Evolutionary conservation across 2,888 invertebrate genomes (phyloP).

Genomic region (Habroteleia sp.): DNA sequence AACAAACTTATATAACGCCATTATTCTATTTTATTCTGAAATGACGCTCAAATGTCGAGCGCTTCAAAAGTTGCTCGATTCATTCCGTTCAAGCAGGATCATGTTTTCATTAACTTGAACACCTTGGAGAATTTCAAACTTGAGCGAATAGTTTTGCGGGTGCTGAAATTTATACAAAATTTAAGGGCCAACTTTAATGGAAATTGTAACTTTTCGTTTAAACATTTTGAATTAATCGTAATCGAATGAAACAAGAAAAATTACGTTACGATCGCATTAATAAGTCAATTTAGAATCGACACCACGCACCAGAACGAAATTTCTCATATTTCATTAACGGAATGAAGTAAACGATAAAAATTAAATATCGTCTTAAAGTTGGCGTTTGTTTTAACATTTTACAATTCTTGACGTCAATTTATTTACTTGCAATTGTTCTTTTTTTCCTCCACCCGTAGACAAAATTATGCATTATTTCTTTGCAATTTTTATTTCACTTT

Average conservation of each 20-base stretch:
- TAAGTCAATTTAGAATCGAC: no score
- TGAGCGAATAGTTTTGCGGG: conserved; percentile 52
- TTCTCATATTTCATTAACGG: no score
- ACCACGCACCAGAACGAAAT: no score
- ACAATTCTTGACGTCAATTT: no score
- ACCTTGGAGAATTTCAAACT: conserved; percentile 62
- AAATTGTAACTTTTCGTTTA: conserved; percentile 57
- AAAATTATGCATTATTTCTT: no score
- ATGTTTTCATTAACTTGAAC: conserved; percentile 60
- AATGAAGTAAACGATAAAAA: no score
- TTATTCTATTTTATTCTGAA: conserved; percentile 59
- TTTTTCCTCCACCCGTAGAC: no score
- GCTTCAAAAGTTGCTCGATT: conserved; percentile 58
- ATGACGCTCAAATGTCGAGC: conserved; percentile 56
- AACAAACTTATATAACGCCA: conserved; percentile 58
- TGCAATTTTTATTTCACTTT: neutral
- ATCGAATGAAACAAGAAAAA: conserved; percentile 21
- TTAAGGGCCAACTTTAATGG: conserved; percentile 59
- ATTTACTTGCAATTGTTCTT: no score
- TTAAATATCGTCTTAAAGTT: no score
- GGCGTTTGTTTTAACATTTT: no score
- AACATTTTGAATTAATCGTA: conserved; percentile 56
- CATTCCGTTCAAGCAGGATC: conserved; percentile 54
- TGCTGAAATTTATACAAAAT: conserved; percentile 58
- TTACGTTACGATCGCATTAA: conserved; percentile 10